Evolutionary conservation across 2,888 invertebrate genomes (phyloP).

Genomic region (Tetramorium bicarinatum): DNA sequence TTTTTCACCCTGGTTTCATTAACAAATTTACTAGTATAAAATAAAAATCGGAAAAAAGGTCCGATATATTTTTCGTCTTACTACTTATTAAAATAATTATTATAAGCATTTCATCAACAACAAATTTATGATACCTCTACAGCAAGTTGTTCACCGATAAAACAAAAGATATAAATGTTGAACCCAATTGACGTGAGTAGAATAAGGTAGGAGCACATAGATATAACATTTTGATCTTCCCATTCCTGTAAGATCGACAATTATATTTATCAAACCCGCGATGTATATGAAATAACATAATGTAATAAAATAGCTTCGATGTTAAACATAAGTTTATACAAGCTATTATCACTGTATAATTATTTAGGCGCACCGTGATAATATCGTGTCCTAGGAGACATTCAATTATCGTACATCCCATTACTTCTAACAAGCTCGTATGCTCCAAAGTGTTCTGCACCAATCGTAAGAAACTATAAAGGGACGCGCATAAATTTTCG

Average conservation of each 20-base stretch:
- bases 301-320: background rate
- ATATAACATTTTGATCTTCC: slow-evolving; percentile 33
- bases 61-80: too few species aligned
- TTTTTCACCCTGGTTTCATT: slow-evolving; percentile 35
- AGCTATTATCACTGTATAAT: background rate
- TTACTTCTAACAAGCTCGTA: slow-evolving; percentile 78
- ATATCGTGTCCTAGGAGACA: slow-evolving; percentile 80
- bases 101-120: background rate
- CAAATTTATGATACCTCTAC: slow-evolving; percentile 21
- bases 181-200: slow-evolving; percentile 35
- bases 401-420: slow-evolving; percentile 79
- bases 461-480: slow-evolving; percentile 72
- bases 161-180: slow-evolving; percentile 47
- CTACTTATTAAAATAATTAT: background rate
- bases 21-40: background rate
- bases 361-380: slow-evolving; percentile 72
- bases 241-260: slow-evolving; percentile 34
- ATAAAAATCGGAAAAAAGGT: background rate
- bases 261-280: slow-evolving; percentile 23
- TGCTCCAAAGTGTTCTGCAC: slow-evolving; percentile 75
- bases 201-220: slow-evolving; percentile 28
- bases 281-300: background rate
- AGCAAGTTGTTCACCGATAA: slow-evolving; percentile 45
- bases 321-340: background rate
- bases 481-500: slow-evolving; percentile 43